Conservation (phyloP, 2,888 invertebrate genomes). For the Brachyopa scutellaris region DNA sequence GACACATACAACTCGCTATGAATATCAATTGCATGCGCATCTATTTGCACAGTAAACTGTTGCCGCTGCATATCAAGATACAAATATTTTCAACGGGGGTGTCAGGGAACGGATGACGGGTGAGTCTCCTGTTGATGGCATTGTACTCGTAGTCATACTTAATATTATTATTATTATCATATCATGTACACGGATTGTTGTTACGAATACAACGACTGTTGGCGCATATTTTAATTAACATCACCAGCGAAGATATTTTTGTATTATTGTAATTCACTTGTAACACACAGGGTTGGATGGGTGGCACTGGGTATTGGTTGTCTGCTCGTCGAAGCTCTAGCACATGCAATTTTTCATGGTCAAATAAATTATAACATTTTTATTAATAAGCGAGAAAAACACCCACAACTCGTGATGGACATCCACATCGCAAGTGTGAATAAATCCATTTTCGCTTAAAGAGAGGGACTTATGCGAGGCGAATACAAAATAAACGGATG, state of each 20-base stretch:
- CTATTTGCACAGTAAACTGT: slow-evolving; percentile 68
- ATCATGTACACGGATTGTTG: slow-evolving; percentile 8
- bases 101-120: slow-evolving; percentile 8
- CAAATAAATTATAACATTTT: slow-evolving; percentile 70
- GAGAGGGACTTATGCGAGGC: background rate
- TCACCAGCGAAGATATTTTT: slow-evolving; percentile 57
- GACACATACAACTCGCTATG: slow-evolving; percentile 53
- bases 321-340: background rate
- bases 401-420: slow-evolving; percentile 59
- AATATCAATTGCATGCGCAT: slow-evolving; percentile 69
- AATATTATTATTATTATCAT: slow-evolving; percentile 23
- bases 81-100: slow-evolving; percentile 18
- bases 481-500: background rate
- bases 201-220: no score
- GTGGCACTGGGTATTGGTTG: slow-evolving; percentile 25
- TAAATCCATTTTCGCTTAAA: background rate
- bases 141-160: slow-evolving; percentile 51
- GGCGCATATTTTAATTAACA: slow-evolving; percentile 72
- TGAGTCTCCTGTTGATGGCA: slow-evolving; percentile 67
- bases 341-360: no score
- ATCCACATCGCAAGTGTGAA: slow-evolving; percentile 3
- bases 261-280: slow-evolving; percentile 63
- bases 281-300: slow-evolving; percentile 24
- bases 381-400: slow-evolving; percentile 60
- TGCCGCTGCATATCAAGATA: slow-evolving; percentile 47